Evolutionary conservation across 2,113 vertebrate genomes (phyloP), one percentile per base, ranked within the genome.

Genomic region (Pygoscelis adeliae): DNA sequence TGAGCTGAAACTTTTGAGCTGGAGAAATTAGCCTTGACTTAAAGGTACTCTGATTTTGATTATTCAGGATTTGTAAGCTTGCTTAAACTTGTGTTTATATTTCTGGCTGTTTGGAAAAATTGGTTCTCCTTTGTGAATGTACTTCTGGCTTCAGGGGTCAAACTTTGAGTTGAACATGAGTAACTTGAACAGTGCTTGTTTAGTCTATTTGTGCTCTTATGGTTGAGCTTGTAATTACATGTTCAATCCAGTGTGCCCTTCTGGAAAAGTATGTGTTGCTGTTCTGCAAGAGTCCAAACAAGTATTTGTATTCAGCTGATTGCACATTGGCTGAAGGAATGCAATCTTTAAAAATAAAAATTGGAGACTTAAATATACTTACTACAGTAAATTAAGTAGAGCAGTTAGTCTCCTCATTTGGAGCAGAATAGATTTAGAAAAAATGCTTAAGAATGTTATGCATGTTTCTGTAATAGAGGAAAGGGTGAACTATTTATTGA

Each of bases 101-200:
- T 96, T 87, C 55, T 90, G 42, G 47, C 47, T 69, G 42, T 69
- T 79, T 53, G 56, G 63, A 62, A 89, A 91, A 92, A 59, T 62
- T 79, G 21, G 13, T 91, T 89, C 21, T 36, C 38, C 56, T 83
- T 80, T 15, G 14, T 87, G 77, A 83, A 84, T 78, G 15, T 89
- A 58, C 13, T 92, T 86, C 59, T 95, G 77, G 65, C 93, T 95
- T 95, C 63, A 84, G 87, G 72, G 80, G 72, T 96, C 94, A 71
- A 55, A 71, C 65, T 95, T 94, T 61, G 84, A 94, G 88, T 63
- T 63, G 73, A 92, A 55, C 79, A 47, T 70, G 76, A 85, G 58
- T 83, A 92, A 81, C 69, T 47, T 56, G 59, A 94, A 59, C 29
- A 59, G 83, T 53, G 55, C 80, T 92, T 83, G 80, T 92, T 95